Percentiles rank a stretch among this genome's conserved stretches.
Conservation (phyloP, 2,888 invertebrate genomes). For the Chymomyza amoena region DNA sequence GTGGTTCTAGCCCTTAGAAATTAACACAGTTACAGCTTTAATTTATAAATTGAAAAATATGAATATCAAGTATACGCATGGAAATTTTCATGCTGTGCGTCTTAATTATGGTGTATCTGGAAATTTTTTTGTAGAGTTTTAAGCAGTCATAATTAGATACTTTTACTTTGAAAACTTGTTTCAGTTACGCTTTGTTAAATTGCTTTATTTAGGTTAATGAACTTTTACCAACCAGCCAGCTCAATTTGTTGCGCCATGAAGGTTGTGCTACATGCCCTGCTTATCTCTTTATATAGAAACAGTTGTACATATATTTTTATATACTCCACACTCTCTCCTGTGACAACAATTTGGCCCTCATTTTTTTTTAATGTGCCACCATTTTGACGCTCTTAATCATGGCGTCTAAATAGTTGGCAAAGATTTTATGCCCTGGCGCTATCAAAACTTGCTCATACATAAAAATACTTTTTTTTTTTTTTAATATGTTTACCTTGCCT, state of each 20-base stretch:
- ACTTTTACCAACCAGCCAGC: neutral
- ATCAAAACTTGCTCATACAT: slow-evolving; percentile 53
- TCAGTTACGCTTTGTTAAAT: neutral
- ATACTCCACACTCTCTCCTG: neutral
- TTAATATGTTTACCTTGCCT: neutral
- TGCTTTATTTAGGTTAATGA: neutral
- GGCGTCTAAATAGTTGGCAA: neutral
- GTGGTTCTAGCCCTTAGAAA: neutral
- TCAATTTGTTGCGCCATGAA: neutral
- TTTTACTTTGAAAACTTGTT: neutral
- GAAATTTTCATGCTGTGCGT: neutral
- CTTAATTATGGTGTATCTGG: no score
- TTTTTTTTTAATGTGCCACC: neutral
- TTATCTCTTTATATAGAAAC: neutral
- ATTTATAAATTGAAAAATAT: neutral
- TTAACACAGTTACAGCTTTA: neutral
- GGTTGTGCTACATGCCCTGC: neutral
- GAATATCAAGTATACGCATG: neutral
- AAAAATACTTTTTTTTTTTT: neutral
- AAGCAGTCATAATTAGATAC: neutral
- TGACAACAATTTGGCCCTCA: neutral
- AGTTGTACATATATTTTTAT: neutral
- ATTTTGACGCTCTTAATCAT: neutral
- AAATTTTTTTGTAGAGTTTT: neutral
- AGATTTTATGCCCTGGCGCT: slow-evolving; percentile 25